A percentile compares a stretch with the other conserved stretches of the same genome.
phyloP scores from a whole-genome alignment of 2,888 invertebrate species.

The Drosophila demipolita region DNA sequence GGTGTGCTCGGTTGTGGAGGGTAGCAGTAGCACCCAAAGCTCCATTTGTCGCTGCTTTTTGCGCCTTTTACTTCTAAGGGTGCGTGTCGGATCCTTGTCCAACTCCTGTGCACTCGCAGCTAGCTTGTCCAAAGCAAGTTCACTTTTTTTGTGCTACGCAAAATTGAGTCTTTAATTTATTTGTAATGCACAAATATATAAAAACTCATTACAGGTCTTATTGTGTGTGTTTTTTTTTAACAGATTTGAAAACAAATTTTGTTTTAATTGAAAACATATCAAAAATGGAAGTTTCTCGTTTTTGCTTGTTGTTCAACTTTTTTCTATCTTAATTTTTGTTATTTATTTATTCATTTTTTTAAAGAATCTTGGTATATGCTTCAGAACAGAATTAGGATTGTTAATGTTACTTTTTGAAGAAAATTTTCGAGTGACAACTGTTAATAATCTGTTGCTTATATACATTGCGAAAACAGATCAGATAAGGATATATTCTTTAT shows the following conservation, averaged over 20 bases:
- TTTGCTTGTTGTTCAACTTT: not conserved
- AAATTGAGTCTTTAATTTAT: conserved; percentile 11
- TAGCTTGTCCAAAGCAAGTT: conserved; percentile 16
- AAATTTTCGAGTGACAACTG: not conserved
- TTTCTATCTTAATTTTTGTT: no score
- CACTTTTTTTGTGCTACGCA: conserved; percentile 1
- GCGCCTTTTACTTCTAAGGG: conserved; percentile 48
- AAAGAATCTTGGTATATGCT: not conserved
- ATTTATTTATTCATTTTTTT: not conserved
- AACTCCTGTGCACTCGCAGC: conserved; percentile 14
- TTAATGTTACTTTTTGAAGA: not conserved
- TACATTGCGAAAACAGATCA: not conserved
- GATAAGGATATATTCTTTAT: not conserved
- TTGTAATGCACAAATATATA: conserved; percentile 3
- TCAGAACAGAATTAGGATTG: not conserved
- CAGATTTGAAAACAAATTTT: conserved; percentile 5
- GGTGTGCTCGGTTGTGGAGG: not conserved
- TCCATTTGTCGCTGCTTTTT: conserved; percentile 44
- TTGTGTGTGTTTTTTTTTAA: not conserved
- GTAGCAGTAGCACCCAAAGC: conserved; percentile 39
- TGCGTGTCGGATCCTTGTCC: conserved; percentile 40
- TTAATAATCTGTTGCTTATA: not conserved
- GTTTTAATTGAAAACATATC: not conserved
- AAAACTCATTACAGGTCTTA: conserved; percentile 1
- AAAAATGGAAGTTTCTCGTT: not conserved